Evolutionary conservation across 2,797 vertebrate species (phyloP).

Genomic region (Neopelma chrysocephalum): DNA sequence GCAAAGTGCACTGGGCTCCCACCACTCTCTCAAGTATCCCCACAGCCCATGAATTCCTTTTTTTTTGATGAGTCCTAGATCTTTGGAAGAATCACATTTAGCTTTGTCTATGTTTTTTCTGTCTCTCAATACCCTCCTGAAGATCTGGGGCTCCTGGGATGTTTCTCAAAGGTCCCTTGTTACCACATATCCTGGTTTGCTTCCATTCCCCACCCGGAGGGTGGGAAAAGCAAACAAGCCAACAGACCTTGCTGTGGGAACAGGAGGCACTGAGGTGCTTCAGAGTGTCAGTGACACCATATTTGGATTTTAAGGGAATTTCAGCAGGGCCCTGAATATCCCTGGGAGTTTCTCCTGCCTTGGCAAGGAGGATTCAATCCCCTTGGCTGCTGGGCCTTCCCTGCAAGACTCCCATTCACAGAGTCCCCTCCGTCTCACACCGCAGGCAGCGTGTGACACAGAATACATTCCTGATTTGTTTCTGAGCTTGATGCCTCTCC

Average conservation of each 20-base stretch:
- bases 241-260: neutral
- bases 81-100: neutral
- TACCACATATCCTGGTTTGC: neutral
- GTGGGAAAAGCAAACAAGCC: neutral
- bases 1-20: neutral
- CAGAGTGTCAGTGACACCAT: neutral
- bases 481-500: neutral
- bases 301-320: neutral
- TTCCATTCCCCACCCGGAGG: neutral
- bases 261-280: neutral
- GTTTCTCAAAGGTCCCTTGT: neutral
- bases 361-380: neutral
- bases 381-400: neutral
- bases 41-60: neutral
- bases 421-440: neutral
- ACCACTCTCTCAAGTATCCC: neutral
- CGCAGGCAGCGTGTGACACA: fast-evolving
- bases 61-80: neutral
- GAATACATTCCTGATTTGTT: neutral
- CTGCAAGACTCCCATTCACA: neutral
- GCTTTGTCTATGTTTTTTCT: neutral
- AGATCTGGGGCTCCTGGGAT: neutral
- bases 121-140: neutral
- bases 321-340: neutral
- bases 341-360: neutral